Evolutionary conservation across 1,140 invertebrate genomes (phyloP), one percentile per base, ranked within the genome.

Genomic region (Heliconius melpomene): DNA sequence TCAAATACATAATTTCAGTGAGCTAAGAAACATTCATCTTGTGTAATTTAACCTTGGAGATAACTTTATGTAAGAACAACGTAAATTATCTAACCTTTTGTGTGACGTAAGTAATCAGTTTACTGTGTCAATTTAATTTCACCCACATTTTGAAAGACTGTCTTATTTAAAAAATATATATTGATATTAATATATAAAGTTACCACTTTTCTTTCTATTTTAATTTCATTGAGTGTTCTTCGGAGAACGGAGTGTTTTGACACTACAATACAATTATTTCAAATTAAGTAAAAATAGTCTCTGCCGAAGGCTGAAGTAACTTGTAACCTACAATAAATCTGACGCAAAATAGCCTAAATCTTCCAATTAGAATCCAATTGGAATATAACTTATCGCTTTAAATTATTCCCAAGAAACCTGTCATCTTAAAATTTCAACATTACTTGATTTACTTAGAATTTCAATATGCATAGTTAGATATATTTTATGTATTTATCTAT

Each of bases 41-140:
- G 60, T 66, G 26, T 66, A 66, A 66, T 66, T 13, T 26, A 66
- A 66, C 60, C 60, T 66, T 66, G 60, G 23, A 66, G 60, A 66
- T 66, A 66, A 66, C 60, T 66, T 66, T 66, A 66, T 66, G 26
- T 66, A 66, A 38, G 57, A 76, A 76, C 60, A n/a, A 76, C n/a
- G 36, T 18, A 40, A 40, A 66, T 76, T 66, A 76, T 76, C 74
- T 66, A 76, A 76, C 54, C 70, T 76, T 26, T 50, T 36, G 57
- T 23, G 13, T 76, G 74, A 76, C 74, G 57, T 66, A 76, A 13
- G 54, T 18, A 76, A 38, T 76, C 74, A 76, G 46, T 26, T 54
- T 54, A 54, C 13, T 66, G 74, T 76, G 54, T 76, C 74, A 70
- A 38, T 66, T 26, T n/a, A 76, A 66, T n/a, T 66, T 66, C 36